Conservation (phyloP, 2,113 vertebrate species). For the Taurulus bubalis region DNA sequence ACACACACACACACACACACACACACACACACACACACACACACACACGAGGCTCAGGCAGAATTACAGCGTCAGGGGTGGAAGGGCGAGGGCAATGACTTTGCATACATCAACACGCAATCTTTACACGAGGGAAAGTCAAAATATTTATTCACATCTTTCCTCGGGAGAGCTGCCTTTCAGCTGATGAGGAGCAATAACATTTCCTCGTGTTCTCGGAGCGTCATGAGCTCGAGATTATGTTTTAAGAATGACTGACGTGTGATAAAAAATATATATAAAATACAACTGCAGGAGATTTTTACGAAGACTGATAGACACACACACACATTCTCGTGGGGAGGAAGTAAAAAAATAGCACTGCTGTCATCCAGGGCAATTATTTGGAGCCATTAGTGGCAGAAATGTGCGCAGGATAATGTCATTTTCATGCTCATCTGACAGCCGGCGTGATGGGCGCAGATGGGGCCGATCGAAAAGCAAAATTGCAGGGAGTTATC, state of each 20-base stretch:
- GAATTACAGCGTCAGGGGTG: slow-evolving; percentile 56
- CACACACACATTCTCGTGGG: not conserved
- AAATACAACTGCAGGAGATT: slow-evolving; percentile 21
- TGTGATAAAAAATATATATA: not conserved
- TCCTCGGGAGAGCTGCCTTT: slow-evolving; percentile 58
- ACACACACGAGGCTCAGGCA: slow-evolving; percentile 40
- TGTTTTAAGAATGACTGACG: slow-evolving; percentile 59
- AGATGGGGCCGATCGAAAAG: slow-evolving; percentile 58
- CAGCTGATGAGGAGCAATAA: slow-evolving; percentile 62
- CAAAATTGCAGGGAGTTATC: slow-evolving; percentile 68
- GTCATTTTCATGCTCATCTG: slow-evolving; percentile 63
- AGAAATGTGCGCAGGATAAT: slow-evolving; percentile 63
- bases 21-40: slow-evolving; percentile 4
- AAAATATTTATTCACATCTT: slow-evolving; percentile 78
- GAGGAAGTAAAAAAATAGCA: slow-evolving; percentile 4
- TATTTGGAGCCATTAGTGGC: slow-evolving; percentile 70
- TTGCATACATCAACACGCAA: slow-evolving; percentile 46
- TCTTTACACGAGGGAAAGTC: slow-evolving; percentile 59
- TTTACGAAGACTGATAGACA: slow-evolving; percentile 17
- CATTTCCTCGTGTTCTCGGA: slow-evolving; percentile 55
- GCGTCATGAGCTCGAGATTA: slow-evolving; percentile 39
- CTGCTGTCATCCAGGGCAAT: slow-evolving; percentile 54
- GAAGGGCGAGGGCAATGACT: slow-evolving; percentile 23
- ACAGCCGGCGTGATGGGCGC: slow-evolving; percentile 55
- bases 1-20: too few species aligned